Base-by-base conservation (phyloP, 2,888 invertebrate genomes). In the Stictocephala bisonia region DNA sequence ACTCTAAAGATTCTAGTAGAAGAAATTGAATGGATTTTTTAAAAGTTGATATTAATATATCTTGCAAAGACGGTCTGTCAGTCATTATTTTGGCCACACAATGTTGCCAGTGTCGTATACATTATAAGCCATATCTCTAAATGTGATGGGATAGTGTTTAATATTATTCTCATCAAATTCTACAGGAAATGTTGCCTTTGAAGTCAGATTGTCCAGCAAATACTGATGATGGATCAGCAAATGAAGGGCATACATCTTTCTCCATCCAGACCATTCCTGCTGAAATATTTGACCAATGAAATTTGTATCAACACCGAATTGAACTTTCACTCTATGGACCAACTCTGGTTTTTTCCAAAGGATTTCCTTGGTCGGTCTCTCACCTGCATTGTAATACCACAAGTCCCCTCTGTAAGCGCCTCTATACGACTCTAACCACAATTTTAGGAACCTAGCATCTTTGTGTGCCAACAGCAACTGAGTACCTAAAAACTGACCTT, bases 311-410 rank as follows among this genome's bases (percentile, higher is more conserved):
- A 83, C 83, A 3, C 84, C 83, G 74, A 84, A 83, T 18, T 78
- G 72, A 26, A 76, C 76, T 24, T 79, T 79, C 6, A 82, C 83
- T 22, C 83, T 79, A 72, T 84, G 83, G 2, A 83, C 82, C 18
- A 84, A 76, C 35, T 80, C 75, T 2, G 84, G 84, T 29, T 79
- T 76, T 20, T 78, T 76, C 60, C 79, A 76, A 9, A 84, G 77
- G 27, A 84, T 80, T 35, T 78, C 78, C 53, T 79, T 74, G 0
- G 83, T 84, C 1, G 84, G 84, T 29, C 81, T 77, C 56, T 83
- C 81, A 1, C 84, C 84, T 3, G 84, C 84, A 78, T 84, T 84
- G 76, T 83, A 84, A 75, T 84, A 84, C 82, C 83, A 82, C 29
- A 78, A 72, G 44, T 76, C 70, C 9, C 56, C 51, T 44, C 51